Base-by-base conservation (phyloP, 2,888 invertebrate species). In the Nasonia oneida region DNA sequence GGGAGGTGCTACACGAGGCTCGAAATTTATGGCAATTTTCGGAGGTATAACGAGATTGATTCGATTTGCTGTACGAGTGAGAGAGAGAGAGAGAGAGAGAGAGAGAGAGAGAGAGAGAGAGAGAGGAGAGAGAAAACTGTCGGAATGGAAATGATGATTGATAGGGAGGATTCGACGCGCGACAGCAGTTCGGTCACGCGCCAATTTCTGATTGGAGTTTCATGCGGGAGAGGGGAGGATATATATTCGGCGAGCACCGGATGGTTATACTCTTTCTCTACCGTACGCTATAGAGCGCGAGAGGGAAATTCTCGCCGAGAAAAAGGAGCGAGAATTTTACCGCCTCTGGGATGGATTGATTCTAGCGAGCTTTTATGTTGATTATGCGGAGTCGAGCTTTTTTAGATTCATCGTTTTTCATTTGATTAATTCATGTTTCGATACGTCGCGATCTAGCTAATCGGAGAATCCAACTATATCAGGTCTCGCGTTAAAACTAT, bases 111-210 rank as follows among this genome's bases (percentile, higher is more conserved):
- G 57, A 57, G 29, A 29, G 33, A 70, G 57, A 57, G 57, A 57
- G 57, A 57, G 57, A 23, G 61, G 61, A 61, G 23, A 61, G 29
- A 64, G 64, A 64, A 18, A 42, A 39, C 42, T n/a, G 39, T 14
- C 47, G 57, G 50, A 64, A 84, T 73, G 74, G 53, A 79, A 84
- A 84, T 74, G 79, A 84, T 79, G 83, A 84, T 79, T 79, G 83
- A 84, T 84, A 74, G 83, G 74, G 12, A 8, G 47, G 67, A 67
- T 61, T 83, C 64, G 61, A 78, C 42, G 33, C 12, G 33, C 18
- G 78, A 83, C 71, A 78, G 78, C 61, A 61, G 57, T 61, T 61
- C 57, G 57, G 57, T 8, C 6, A 6, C 39, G 23, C 14, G 15
- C 61, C 10, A 50, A 67, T 29, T 67, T 15, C 67, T 67, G 67